phyloP scores from a whole-genome alignment of 2,797 vertebrate species.

The Gymnothorax reevesii region DNA sequence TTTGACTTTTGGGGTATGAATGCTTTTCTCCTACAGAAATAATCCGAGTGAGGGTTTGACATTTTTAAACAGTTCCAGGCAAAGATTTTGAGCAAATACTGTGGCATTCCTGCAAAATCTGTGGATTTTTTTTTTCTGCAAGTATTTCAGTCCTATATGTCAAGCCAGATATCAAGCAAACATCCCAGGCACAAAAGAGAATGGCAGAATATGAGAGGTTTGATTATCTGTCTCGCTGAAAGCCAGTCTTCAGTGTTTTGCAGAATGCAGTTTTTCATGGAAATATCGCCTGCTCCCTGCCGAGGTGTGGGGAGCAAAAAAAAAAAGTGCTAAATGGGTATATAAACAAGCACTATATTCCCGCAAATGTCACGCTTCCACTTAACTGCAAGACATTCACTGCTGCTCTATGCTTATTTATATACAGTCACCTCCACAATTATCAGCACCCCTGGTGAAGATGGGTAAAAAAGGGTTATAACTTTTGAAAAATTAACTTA shows the following conservation, averaged over 20 bases:
- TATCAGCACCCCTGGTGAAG: no score
- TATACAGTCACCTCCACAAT: no score
- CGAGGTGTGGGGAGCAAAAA: neutral
- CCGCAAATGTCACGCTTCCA: neutral
- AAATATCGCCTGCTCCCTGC: neutral
- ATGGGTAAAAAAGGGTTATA: no score
- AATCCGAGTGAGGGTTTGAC: neutral
- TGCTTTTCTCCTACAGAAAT: neutral
- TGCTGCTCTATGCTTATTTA: no score
- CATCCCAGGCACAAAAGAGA: neutral
- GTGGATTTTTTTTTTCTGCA: neutral
- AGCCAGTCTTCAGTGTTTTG: neutral
- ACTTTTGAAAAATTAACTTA: no score
- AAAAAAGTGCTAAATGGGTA: neutral
- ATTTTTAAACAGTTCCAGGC: neutral
- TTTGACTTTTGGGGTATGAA: neutral
- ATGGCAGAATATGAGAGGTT: neutral
- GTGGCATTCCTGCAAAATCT: neutral
- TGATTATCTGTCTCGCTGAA: neutral
- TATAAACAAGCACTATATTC: neutral
- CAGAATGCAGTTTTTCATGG: neutral
- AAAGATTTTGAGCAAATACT: neutral
- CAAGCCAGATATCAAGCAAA: neutral
- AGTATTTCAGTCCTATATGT: neutral
- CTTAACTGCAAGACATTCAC: no score